Conservation (phyloP, 2,113 vertebrate genomes). For the Chitala chitala region DNA sequence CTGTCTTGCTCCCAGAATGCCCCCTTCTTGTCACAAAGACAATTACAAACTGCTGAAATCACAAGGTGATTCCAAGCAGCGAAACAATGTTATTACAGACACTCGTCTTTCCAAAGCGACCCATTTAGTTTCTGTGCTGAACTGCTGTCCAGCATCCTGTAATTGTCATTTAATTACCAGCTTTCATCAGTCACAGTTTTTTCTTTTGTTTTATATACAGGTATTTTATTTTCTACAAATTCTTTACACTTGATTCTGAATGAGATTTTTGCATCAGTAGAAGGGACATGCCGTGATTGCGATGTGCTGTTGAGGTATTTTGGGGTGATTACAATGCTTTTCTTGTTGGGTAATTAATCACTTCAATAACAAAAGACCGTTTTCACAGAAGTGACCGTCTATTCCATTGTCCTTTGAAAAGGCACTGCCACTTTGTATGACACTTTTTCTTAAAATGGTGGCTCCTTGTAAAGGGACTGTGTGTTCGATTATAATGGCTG, state of each 20-base stretch:
- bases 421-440: neutral
- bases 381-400: neutral
- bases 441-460: neutral
- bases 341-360: neutral
- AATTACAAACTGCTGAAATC: neutral
- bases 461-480: neutral
- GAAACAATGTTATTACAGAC: neutral
- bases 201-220: neutral
- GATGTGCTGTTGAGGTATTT: neutral
- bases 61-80: neutral
- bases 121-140: neutral
- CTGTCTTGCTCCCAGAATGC: neutral
- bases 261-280: neutral
- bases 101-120: neutral
- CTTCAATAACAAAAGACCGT: neutral
- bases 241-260: too few species aligned
- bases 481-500: constrained; percentile 12
- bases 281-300: neutral
- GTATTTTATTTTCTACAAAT: too few species aligned
- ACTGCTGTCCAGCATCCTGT: neutral
- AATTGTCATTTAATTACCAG: neutral
- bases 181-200: too few species aligned
- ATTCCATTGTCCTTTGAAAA: neutral
- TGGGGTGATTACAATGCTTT: neutral
- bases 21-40: neutral